These are phyloP conservation scores for Dasyornis broadbenti DNA, from an alignment of 2,113 vertebrate species.

Conservation along the genomic window DNA sequence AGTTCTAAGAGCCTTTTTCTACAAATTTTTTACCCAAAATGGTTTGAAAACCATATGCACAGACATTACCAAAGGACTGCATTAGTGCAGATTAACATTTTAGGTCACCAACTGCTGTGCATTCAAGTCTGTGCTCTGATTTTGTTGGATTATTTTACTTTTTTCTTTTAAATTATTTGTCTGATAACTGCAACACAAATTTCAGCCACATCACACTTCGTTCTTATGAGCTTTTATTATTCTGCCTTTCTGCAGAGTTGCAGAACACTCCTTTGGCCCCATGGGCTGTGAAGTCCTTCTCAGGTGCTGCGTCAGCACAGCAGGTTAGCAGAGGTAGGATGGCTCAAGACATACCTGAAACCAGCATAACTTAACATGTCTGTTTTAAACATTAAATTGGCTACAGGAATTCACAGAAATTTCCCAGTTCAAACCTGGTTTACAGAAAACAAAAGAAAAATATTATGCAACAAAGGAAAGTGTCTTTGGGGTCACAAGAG, in stretches of 20 bases:
- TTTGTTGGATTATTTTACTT: not conserved
- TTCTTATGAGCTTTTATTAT: not conserved
- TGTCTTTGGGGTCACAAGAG: not conserved
- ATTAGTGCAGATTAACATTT: not conserved
- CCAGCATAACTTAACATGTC: not conserved
- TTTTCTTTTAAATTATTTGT: not conserved
- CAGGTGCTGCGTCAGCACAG: not conserved
- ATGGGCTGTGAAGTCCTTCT: not conserved
- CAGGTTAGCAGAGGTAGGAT: not conserved
- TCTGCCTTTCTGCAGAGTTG: not conserved
- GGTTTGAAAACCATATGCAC: not conserved
- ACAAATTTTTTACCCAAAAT: not conserved
- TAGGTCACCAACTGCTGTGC: not conserved
- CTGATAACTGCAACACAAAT: not conserved
- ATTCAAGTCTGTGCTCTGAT: not conserved
- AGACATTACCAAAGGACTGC: not conserved
- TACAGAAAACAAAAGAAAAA: not conserved
- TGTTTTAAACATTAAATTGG: conserved; percentile 4
- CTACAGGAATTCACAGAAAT: not conserved
- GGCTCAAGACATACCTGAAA: not conserved
- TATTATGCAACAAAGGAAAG: not conserved
- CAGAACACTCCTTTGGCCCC: not conserved
- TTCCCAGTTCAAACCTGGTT: not conserved
- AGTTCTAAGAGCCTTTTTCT: not conserved
- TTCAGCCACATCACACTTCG: not conserved